A percentile compares a stretch with the other conserved stretches of the same genome.
phyloP scores from a whole-genome alignment of 2,113 vertebrate species.

The Ammodytes dubius region DNA sequence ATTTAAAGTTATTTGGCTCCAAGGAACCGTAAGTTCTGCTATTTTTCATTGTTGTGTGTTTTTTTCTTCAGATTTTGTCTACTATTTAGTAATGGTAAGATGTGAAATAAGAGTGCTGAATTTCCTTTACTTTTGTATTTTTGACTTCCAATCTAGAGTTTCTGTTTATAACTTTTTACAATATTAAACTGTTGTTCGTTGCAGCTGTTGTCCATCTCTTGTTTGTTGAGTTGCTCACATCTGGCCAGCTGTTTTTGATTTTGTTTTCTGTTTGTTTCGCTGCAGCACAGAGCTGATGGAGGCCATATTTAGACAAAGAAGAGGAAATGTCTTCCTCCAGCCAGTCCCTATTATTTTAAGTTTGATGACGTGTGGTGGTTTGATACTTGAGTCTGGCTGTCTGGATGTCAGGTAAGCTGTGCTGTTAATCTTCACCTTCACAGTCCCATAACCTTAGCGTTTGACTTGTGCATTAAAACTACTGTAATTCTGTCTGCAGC shows the following conservation, averaged over 20 bases:
- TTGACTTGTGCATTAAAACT: conserved; percentile 25
- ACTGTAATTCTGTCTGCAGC: conserved; percentile 39
- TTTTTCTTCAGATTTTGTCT: conserved; percentile 4
- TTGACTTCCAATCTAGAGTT: not conserved
- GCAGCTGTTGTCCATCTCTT: conserved; percentile 13
- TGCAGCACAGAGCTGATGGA: conserved; percentile 16
- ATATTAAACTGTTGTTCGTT: not conserved
- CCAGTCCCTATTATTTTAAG: not conserved
- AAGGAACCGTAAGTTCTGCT: conserved; percentile 24
- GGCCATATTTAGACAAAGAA: not conserved
- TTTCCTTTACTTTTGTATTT: not conserved
- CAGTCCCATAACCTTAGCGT: conserved; percentile 8
- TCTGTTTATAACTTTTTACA: not conserved
- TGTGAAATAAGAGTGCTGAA: too few relatives aligned
- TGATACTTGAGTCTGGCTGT: conserved; percentile 22
- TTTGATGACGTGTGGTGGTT: not conserved
- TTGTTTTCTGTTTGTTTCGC: conserved; percentile 10
- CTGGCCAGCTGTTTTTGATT: not conserved
- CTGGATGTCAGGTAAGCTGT: conserved; percentile 15
- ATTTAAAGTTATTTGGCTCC: conserved; percentile 48
- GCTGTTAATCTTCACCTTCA: conserved; percentile 10
- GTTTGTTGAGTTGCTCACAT: conserved; percentile 16
- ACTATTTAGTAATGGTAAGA: not conserved
- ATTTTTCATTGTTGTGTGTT: conserved; percentile 2
- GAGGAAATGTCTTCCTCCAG: not conserved